phyloP scores from a whole-genome alignment of 2,113 vertebrate genomes.

The Tetraodon nigroviridis region DNA sequence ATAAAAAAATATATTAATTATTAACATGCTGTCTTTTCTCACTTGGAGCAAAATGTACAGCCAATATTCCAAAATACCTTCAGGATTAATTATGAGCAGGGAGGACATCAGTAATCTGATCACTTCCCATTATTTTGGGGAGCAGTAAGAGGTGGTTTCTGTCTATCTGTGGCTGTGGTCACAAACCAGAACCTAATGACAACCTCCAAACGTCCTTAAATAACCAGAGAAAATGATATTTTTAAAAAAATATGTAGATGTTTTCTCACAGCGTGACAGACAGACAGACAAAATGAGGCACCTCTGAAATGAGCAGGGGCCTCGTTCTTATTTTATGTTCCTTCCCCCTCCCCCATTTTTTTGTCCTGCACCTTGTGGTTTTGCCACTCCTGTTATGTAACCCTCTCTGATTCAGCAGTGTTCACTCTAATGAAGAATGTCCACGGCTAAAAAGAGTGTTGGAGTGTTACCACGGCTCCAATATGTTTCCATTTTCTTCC shows the following conservation, averaged over 20 bases:
- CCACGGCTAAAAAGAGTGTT: slow-evolving; percentile 59
- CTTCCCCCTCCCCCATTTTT: slow-evolving; percentile 15
- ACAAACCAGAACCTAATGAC: slow-evolving; percentile 27
- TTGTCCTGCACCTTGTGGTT: slow-evolving; percentile 33
- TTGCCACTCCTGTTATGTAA: slow-evolving; percentile 57
- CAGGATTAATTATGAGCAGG: slow-evolving; percentile 18
- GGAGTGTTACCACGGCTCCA: slow-evolving; percentile 51
- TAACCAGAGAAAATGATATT: slow-evolving; percentile 3
- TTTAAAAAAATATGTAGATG: not conserved
- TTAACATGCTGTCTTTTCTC: no score
- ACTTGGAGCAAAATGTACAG: no score
- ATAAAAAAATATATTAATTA: no score
- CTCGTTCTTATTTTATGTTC: not conserved
- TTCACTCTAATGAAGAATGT: slow-evolving; percentile 59
- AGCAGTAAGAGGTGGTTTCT: slow-evolving; percentile 6
- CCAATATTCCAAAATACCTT: no score
- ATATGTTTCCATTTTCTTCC: slow-evolving; percentile 70
- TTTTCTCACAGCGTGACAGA: slow-evolving; percentile 17
- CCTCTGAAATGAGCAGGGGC: not conserved
- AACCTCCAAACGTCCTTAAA: slow-evolving; percentile 10
- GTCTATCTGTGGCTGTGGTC: slow-evolving; percentile 25
- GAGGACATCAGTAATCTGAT: slow-evolving; percentile 29
- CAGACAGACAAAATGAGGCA: slow-evolving; percentile 4
- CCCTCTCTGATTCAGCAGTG: slow-evolving; percentile 55
- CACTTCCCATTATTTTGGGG: slow-evolving; percentile 27